phyloP scores from a whole-genome alignment of 2,797 vertebrate genomes.

The Aselliscus stoliczkanus region DNA sequence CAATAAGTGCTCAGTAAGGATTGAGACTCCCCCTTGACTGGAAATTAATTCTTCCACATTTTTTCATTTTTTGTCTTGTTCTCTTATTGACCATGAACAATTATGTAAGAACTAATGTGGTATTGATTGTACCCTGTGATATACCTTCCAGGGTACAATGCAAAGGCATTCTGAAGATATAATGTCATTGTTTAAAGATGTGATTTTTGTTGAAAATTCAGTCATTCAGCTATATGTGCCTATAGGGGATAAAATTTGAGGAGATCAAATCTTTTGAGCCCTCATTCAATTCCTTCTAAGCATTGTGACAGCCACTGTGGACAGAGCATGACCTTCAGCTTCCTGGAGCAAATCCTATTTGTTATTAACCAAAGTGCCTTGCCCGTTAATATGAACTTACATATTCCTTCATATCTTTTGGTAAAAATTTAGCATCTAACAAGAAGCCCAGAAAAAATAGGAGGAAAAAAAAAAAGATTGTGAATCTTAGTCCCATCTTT shows the following conservation, averaged over 20 bases:
- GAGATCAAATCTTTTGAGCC: neutral
- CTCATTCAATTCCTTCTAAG: neutral
- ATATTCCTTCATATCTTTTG: neutral
- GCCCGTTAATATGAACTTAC: neutral
- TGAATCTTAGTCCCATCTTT: neutral
- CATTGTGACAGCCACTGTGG: neutral
- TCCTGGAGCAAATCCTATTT: neutral
- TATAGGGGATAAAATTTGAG: neutral
- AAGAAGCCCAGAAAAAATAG: neutral
- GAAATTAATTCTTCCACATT: slow-evolving; percentile 11
- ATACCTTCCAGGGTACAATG: neutral
- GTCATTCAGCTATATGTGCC: neutral
- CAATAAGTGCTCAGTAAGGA: neutral
- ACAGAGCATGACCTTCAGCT: neutral
- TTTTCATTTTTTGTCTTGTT: neutral
- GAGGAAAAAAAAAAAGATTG: neutral
- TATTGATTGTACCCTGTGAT: neutral
- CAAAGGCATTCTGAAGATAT: neutral
- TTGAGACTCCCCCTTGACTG: neutral
- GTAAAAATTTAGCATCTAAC: neutral
- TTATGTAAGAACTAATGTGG: neutral
- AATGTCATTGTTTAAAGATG: slow-evolving; percentile 2
- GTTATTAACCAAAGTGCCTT: neutral
- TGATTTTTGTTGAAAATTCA: neutral
- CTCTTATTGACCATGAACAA: neutral